Conservation (phyloP, 2,888 invertebrate genomes). For the Dione vanillae region DNA sequence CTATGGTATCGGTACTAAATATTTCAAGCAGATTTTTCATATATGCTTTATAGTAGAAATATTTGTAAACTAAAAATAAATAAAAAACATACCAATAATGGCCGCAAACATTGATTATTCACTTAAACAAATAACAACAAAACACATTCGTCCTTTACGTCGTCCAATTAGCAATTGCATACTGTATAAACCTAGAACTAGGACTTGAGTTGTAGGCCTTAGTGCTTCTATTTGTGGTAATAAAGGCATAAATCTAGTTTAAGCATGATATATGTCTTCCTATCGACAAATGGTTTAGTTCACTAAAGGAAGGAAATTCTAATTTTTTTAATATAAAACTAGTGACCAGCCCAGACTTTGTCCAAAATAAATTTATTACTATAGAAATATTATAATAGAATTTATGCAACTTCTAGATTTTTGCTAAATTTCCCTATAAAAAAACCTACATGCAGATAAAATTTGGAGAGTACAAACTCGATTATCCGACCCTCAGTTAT, state of each 20-base stretch:
- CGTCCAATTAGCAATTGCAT: constrained; percentile 3
- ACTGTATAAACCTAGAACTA: constrained; percentile 7
- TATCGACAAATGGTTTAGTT: constrained; percentile 1
- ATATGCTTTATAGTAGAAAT: too few relatives aligned
- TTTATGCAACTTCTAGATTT: too few relatives aligned
- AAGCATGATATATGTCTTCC: not conserved
- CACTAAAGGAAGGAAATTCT: not conserved
- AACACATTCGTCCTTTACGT: constrained; percentile 26
- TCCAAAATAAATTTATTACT: too few relatives aligned
- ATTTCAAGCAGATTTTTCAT: too few relatives aligned
- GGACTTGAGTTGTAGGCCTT: constrained; percentile 16
- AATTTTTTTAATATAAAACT: not conserved
- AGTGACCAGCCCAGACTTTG: too few relatives aligned
- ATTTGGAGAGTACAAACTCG: too few relatives aligned
- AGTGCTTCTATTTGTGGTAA: constrained; percentile 18
- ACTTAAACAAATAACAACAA: constrained; percentile 12
- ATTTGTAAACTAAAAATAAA: not conserved
- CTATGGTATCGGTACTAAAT: too few relatives aligned
- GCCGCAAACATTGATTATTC: constrained; percentile 24
- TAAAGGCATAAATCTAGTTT: constrained; percentile 17
- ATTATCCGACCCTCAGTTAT: too few relatives aligned
- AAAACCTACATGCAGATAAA: too few relatives aligned
- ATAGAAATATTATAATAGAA: too few relatives aligned
- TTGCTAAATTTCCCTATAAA: too few relatives aligned
- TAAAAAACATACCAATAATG: constrained; percentile 23